Evolutionary conservation across 2,888 invertebrate species (phyloP).

Genomic region (Agrilus mali): DNA sequence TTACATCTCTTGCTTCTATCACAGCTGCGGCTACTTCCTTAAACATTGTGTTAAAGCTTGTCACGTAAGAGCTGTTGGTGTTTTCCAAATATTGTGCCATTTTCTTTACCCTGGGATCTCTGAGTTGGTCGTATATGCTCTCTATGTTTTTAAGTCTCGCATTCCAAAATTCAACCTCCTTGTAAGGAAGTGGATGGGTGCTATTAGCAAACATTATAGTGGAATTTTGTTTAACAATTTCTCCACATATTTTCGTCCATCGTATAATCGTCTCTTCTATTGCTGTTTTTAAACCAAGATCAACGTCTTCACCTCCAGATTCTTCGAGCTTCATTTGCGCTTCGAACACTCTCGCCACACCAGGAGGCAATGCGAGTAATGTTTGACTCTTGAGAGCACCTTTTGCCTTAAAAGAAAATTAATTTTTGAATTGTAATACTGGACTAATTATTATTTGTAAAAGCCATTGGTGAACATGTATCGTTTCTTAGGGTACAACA

Average conservation of each 20-base stretch:
- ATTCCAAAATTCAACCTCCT: slow-evolving; percentile 72
- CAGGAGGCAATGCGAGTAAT: slow-evolving; percentile 73
- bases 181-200: slow-evolving; percentile 55
- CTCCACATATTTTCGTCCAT: slow-evolving; percentile 59
- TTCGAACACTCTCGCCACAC: slow-evolving; percentile 54
- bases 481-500: too few species aligned
- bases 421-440: too few species aligned
- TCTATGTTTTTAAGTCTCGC: slow-evolving; percentile 68
- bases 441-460: too few species aligned
- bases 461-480: too few species aligned
- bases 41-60: slow-evolving; percentile 64
- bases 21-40: slow-evolving; percentile 67
- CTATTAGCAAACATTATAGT: slow-evolving; percentile 57
- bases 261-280: slow-evolving; percentile 79
- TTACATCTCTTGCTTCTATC: slow-evolving; percentile 75
- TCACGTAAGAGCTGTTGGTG: slow-evolving; percentile 67
- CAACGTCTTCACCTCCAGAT: slow-evolving; percentile 43
- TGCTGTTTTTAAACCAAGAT: slow-evolving; percentile 62
- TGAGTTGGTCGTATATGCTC: slow-evolving; percentile 74
- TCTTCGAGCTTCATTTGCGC: slow-evolving; percentile 39
- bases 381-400: slow-evolving; percentile 81
- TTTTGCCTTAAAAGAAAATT: slow-evolving; percentile 35
- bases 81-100: slow-evolving; percentile 61
- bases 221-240: slow-evolving; percentile 64
- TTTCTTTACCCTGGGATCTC: slow-evolving; percentile 68